These are phyloP conservation scores for Melanotaenia duboulayi DNA, from an alignment of 2,113 vertebrate species.

Conservation along the genomic window DNA sequence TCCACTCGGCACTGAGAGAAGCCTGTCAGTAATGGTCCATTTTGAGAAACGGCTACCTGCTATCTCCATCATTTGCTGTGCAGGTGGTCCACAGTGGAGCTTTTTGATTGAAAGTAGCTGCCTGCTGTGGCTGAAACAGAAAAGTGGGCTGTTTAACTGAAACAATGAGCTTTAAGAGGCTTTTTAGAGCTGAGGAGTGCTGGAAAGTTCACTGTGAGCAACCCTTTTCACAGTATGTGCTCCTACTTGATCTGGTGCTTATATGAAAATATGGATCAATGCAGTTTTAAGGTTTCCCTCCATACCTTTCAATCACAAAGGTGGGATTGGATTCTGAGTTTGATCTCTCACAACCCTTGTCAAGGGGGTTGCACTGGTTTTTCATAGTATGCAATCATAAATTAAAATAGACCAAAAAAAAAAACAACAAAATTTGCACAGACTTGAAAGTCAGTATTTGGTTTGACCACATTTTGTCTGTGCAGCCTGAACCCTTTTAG, in stretches of 20 bases:
- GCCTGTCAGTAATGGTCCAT: neutral
- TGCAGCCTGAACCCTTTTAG: too few species aligned
- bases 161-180: constrained; percentile 18
- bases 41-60: neutral
- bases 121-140: neutral
- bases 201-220: neutral
- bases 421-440: too few species aligned
- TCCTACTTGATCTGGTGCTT: neutral
- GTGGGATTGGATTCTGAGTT: neutral
- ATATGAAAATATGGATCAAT: neutral
- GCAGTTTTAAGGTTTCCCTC: neutral
- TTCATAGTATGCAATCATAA: too few species aligned
- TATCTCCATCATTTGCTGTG: neutral
- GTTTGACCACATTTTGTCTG: too few species aligned
- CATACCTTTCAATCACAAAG: neutral
- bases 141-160: constrained; percentile 1
- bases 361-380: neutral
- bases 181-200: neutral
- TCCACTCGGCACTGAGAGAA: neutral
- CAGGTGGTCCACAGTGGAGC: neutral
- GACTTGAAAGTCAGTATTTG: too few species aligned
- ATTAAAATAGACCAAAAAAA: too few species aligned
- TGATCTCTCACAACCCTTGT: neutral
- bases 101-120: neutral
- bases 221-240: neutral